Conservation (phyloP, 2,888 invertebrate species). For the Gandaritis pyraliata region DNA sequence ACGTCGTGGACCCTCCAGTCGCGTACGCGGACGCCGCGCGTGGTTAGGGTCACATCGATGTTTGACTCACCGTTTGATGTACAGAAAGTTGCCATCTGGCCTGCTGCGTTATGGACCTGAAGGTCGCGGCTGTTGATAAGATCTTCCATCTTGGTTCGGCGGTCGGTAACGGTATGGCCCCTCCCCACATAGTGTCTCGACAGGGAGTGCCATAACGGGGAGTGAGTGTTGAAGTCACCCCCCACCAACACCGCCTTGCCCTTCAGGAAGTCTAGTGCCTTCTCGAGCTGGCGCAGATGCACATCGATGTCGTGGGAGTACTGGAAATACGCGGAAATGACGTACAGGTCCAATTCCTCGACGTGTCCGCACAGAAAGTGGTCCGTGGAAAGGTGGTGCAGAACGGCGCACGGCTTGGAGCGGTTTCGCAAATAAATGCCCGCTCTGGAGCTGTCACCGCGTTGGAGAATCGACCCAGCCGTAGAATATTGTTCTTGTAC, state of each 20-base stretch:
- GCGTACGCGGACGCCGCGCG: background rate
- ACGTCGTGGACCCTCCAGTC: conserved; percentile 33
- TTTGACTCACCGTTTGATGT: conserved; percentile 40
- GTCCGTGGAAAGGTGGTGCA: conserved; percentile 32
- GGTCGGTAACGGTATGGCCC: background rate
- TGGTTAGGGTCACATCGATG: conserved; percentile 41
- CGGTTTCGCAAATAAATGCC: conserved; percentile 29
- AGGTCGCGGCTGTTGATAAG: background rate
- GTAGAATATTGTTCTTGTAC: no score
- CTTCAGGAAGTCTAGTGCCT: background rate
- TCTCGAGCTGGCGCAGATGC: no score
- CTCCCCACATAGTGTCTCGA: background rate
- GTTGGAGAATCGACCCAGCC: no score
- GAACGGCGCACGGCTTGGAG: conserved; percentile 16
- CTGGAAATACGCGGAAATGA: no score
- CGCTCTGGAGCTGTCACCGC: background rate
- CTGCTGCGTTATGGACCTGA: background rate
- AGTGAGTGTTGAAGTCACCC: background rate
- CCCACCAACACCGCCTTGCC: background rate
- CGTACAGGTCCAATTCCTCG: background rate
- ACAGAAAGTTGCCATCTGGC: background rate
- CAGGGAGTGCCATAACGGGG: background rate
- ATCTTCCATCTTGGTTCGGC: background rate
- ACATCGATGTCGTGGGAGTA: no score
- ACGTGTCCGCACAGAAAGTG: conserved; percentile 31